Evolutionary conservation across 1,140 invertebrate species (phyloP), one percentile per base, ranked within the genome.

Genomic region (Pseudobourletiella spinata): DNA sequence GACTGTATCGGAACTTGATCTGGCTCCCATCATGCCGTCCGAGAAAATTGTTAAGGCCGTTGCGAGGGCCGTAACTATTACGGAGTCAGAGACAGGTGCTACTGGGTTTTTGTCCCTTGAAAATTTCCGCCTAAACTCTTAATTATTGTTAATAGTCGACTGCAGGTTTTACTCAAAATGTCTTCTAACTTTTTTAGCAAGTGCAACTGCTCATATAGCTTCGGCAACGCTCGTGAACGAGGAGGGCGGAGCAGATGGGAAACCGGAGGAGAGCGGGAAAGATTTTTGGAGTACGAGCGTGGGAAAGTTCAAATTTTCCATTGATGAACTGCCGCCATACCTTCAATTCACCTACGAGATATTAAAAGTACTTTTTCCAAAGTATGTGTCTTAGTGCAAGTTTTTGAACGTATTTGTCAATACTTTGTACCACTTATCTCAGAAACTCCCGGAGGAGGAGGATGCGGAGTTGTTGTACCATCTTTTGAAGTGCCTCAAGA

Each of bases 401-500:
- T 25, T 32, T 11, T 8, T 54, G 24, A 26, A n/a, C 24, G 26
- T 29, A 29, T 29, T 24, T 54, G 32, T 57, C 15, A n/a, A 6
- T 62, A 32, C 18, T 51, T 42, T 24, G 26, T 28, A 46, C 6
- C 20, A 22, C 29, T 48, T 35, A 20, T 61, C 2, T 35, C 32
- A 70, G 69, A 70, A 70, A 71, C 70, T 69, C 57, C 65, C 70
- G 11, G 68, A 71, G 28, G 74, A 77, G 58, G 74, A 77, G 48
- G 90, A 95, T 70, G 86, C 93, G 0, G 94, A 98, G 75, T 88
- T 96, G 28, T 77, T 96, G 3, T 97, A 94, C 74, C 93, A 96
- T 72, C 83, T 98, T 73, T 78, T 98, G 30, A 86, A 90, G 71
- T 95, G 91, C 71, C 77, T 99, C 1, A 91, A 95, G 74, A 84